Evolutionary conservation across 2,797 vertebrate species (phyloP).

Genomic region (Microhierax caerulescens): DNA sequence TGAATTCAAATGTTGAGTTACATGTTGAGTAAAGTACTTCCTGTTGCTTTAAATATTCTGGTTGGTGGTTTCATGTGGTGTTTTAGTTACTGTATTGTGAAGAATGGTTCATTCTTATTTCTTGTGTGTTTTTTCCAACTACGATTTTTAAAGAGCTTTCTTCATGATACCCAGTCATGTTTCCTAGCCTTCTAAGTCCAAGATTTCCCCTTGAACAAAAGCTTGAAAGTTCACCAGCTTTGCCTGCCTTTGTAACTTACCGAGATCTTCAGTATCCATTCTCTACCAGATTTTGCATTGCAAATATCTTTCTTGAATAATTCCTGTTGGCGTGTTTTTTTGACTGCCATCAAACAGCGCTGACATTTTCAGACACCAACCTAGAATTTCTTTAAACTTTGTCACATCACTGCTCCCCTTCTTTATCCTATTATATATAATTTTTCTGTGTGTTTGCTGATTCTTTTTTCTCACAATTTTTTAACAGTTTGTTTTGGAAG

Average conservation of each 20-base stretch:
- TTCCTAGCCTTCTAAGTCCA: not conserved
- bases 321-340: not conserved
- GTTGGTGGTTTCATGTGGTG: not conserved
- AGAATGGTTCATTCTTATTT: not conserved
- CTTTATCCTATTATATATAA: not conserved
- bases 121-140: not conserved
- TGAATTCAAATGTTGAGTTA: not conserved
- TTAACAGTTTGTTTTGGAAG: not conserved
- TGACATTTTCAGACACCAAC: not conserved
- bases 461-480: not conserved
- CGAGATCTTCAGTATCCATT: not conserved
- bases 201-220: not conserved
- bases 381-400: not conserved
- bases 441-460: not conserved
- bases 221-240: not conserved
- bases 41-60: not conserved
- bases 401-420: not conserved
- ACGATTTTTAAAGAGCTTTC: not conserved
- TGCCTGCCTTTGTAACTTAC: not conserved
- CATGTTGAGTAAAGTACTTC: not conserved
- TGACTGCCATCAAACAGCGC: not conserved
- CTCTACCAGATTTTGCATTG: not conserved
- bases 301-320: not conserved
- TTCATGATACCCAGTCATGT: not conserved
- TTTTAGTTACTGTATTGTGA: not conserved